phyloP scores from a whole-genome alignment of 2,797 vertebrate genomes.

The Tapirus indicus region DNA sequence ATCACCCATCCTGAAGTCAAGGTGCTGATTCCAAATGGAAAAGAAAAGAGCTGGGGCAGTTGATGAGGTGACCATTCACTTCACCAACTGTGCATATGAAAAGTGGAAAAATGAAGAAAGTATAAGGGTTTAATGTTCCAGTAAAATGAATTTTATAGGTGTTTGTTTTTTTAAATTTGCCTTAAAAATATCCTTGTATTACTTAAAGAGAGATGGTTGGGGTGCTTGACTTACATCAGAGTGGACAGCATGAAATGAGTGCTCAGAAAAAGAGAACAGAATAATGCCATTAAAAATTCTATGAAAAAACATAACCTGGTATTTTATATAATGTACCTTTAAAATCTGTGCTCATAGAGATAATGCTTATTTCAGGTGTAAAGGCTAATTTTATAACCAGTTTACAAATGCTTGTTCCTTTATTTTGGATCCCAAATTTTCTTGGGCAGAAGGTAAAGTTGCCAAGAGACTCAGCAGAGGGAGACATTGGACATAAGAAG shows the following conservation, averaged over 20 bases:
- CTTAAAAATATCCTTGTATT: background rate
- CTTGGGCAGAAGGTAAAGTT: background rate
- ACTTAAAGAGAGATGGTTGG: background rate
- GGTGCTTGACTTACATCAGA: background rate
- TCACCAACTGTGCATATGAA: background rate
- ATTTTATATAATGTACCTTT: background rate
- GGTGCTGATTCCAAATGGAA: background rate
- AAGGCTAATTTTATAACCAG: background rate
- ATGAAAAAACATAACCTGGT: too few relatives aligned
- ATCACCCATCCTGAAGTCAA: too few relatives aligned
- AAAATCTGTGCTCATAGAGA: background rate
- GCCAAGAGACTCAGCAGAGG: background rate
- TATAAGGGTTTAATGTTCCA: background rate
- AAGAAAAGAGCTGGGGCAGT: background rate
- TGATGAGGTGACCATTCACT: background rate
- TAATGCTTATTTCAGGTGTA: background rate
- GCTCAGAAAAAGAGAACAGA: background rate
- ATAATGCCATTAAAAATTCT: background rate
- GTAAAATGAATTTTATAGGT: background rate
- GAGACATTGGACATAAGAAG: background rate
- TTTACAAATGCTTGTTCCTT: background rate
- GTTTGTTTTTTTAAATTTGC: background rate
- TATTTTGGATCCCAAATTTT: background rate
- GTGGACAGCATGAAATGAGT: background rate
- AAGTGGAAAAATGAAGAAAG: background rate